Percentiles rank a stretch among this genome's conserved stretches.
Evolutionary conservation across 2,113 vertebrate genomes (phyloP).

Genomic region (Xenopus borealis): DNA sequence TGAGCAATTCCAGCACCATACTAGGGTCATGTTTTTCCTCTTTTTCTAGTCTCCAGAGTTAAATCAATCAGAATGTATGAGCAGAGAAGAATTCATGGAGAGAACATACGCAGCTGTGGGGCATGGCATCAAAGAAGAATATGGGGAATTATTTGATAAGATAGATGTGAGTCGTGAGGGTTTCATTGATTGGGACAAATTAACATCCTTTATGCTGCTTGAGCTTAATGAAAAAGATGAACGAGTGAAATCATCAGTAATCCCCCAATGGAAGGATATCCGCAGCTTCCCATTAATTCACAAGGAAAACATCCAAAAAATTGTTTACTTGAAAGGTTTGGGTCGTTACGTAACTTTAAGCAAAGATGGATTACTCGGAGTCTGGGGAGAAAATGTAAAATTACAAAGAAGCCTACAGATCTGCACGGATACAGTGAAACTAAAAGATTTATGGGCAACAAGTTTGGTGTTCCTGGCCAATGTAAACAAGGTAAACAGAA

Average conservation of each 20-base stretch:
- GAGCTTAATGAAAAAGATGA: conserved; percentile 73
- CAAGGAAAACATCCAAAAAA: conserved; percentile 71
- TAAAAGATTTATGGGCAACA: conserved; percentile 80
- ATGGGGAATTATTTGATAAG: conserved; percentile 74
- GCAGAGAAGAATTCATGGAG: conserved; percentile 65
- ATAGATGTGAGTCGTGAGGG: conserved; percentile 67
- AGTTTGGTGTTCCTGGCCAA: conserved; percentile 72
- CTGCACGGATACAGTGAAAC: conserved; percentile 64
- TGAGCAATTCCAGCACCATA: neutral
- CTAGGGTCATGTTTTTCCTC: neutral
- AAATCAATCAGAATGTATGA: conserved; percentile 54
- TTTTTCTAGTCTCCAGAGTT: conserved; percentile 49
- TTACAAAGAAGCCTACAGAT: conserved; percentile 66
- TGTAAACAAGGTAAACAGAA: conserved; percentile 69
- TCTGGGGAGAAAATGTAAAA: conserved; percentile 71
- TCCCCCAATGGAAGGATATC: conserved; percentile 68
- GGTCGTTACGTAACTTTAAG: conserved; percentile 73
- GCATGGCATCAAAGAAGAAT: conserved; percentile 67
- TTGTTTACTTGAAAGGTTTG: conserved; percentile 66
- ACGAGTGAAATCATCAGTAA: conserved; percentile 48
- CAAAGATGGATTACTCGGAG: conserved; percentile 67
- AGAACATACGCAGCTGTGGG: conserved; percentile 57
- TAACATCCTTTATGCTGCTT: conserved; percentile 73
- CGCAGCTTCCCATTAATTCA: conserved; percentile 66
- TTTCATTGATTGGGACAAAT: conserved; percentile 67